Evolutionary conservation across 1,140 invertebrate species (phyloP).

Genomic region (Tetranychus cinnabarinus): DNA sequence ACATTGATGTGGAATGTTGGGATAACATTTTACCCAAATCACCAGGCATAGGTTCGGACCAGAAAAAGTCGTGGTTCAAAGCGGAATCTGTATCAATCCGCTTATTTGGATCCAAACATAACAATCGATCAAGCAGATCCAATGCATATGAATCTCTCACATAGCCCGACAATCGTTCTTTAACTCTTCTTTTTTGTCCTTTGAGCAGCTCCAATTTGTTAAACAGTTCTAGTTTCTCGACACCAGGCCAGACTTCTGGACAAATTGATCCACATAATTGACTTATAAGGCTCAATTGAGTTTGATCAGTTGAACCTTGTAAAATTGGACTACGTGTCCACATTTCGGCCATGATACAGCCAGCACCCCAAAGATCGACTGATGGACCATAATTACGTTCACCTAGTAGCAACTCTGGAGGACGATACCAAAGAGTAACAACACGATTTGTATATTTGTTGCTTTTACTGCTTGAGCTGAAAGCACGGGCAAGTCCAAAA

Average conservation of each 20-base stretch:
- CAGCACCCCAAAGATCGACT: slow-evolving; percentile 89
- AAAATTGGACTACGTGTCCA: slow-evolving; percentile 94
- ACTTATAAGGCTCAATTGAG: slow-evolving; percentile 80
- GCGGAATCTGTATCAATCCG: slow-evolving; percentile 74
- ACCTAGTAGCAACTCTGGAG: slow-evolving; percentile 81
- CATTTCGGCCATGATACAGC: slow-evolving; percentile 92
- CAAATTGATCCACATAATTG: slow-evolving; percentile 90
- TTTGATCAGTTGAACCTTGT: slow-evolving; percentile 75
- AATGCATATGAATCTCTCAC: slow-evolving; percentile 77
- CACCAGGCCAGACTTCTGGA: slow-evolving; percentile 59
- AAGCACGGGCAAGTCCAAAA: slow-evolving; percentile 85
- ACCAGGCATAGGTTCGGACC: slow-evolving; percentile 82
- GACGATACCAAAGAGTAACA: slow-evolving; percentile 90
- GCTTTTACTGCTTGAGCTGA: slow-evolving; percentile 45
- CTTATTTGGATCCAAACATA: slow-evolving; percentile 74
- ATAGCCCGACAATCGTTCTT: slow-evolving; percentile 68
- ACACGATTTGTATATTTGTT: slow-evolving; percentile 81
- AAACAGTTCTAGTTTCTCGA: slow-evolving; percentile 74
- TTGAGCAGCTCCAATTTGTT: slow-evolving; percentile 72
- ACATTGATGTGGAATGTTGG: slow-evolving; percentile 83
- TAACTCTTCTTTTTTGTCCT: slow-evolving; percentile 69
- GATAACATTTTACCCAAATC: slow-evolving; percentile 78
- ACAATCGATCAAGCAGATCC: slow-evolving; percentile 72
- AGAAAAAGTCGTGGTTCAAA: slow-evolving; percentile 93
- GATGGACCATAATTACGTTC: slow-evolving; percentile 87